Evolutionary conservation across 2,888 invertebrate genomes (phyloP), one percentile per base, ranked within the genome.

Genomic region (Chrysina gloriosa): DNA sequence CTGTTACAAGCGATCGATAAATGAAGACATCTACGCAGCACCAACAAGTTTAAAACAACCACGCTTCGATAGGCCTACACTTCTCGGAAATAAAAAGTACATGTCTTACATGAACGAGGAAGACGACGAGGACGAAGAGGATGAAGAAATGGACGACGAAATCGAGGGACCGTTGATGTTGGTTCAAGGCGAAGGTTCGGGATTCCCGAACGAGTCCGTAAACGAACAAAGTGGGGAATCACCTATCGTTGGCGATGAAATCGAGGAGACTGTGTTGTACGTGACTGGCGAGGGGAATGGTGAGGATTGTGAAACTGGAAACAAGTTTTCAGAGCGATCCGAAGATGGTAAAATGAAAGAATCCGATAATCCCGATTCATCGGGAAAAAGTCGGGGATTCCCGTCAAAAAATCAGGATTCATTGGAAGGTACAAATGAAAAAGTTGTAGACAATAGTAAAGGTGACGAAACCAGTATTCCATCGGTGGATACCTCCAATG

Each of bases 281-380:
- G 85, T 94, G 77, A 86, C 85, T 74, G 93, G 93, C 0, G 89
- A 89, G 76, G 95, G 94, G 39, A 86, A 82, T 74, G 95, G 94
- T 2, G 84, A 80, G 16, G 90, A 91, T 25, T 93, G 92, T 79
- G 85, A 90, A 68, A 91, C 92, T 2, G 94, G 93, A 1, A 94
- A 93, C 82, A 88, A 85, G 2, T 68, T 65, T 23, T 64, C 63
- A 5, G 69, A 72, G 19, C 65, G 73, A 56, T 63, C 67, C 2
- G 14, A 63, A 14, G 42, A 52, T 65, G 16, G 21, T 21, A n/a
- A 27, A 14, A 7, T 27, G n/a, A 42, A 42, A 16, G 27, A 61
- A 27, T 9, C 25, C 11, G 54, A 48, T 34, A 14, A 65, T 34
- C 6, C 58, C 9, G 25, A 48, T 25, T 63, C 52, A 31, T 31